Conservation (phyloP, 2,797 vertebrate genomes). For the Melanotaenia nigrans region DNA sequence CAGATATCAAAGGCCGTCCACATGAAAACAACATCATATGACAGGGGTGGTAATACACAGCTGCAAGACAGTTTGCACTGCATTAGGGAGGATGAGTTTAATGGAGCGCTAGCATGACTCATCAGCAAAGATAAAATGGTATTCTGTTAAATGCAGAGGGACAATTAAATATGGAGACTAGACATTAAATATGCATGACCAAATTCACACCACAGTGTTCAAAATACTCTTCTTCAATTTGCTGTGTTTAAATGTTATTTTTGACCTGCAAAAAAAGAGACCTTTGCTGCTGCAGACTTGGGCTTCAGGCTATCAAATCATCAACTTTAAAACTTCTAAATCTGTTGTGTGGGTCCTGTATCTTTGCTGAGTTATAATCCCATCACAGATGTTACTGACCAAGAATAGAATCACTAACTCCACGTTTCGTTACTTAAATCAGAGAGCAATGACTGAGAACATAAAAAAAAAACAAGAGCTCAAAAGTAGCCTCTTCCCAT, state of each 20-base stretch:
- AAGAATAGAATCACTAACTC: background rate
- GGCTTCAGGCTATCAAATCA: background rate
- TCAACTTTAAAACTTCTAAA: too few species aligned
- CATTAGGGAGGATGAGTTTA: conserved; percentile 27
- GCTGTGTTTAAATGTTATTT: background rate
- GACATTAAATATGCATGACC: background rate
- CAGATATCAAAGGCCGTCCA: conserved; percentile 18
- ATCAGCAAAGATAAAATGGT: background rate
- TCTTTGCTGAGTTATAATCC: background rate
- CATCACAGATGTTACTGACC: background rate
- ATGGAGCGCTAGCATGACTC: background rate
- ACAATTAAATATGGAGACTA: background rate
- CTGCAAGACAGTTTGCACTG: conserved; percentile 7
- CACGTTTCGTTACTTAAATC: background rate
- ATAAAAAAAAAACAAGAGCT: background rate
- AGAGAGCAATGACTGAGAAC: background rate
- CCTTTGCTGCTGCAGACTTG: background rate
- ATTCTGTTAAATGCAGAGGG: background rate
- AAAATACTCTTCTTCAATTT: background rate
- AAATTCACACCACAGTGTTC: background rate
- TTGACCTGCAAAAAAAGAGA: background rate
- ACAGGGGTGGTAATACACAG: conserved; percentile 9
- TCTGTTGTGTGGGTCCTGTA: background rate
- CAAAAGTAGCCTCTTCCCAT: background rate
- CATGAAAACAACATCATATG: conserved; percentile 57